Base-by-base conservation (phyloP, 1,140 invertebrate species). In the Saccostrea echinata region DNA sequence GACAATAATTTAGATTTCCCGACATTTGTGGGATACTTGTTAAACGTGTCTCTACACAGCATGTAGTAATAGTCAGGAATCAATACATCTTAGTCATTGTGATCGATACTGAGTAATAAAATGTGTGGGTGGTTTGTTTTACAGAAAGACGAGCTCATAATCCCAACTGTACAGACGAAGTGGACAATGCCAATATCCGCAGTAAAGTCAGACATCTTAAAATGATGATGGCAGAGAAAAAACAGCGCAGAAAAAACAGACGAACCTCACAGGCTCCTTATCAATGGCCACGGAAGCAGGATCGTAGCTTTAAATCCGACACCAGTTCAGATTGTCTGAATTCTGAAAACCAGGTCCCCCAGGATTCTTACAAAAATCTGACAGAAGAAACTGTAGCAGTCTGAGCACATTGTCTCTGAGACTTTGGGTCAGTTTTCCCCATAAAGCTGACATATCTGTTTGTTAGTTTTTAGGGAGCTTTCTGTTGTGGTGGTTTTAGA, bases 141-240 rank as follows among this genome's bases (percentile, higher is more conserved):
- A 76, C 24, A 76, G 68, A 76, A 13, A 76, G 68, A 76, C 68
- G 30, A 76, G 27, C 68, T 33, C 68, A 76, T 27, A 27, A 76
- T 27, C 68, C 68, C 24, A 76, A 27, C 68, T 30, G 27, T 33
- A 76, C 12, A 18, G 68, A 64, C 6, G 21, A 76, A 76, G 68
- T 76, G 68, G 68, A 76, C 68, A 83, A 24, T 83, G 35, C 81
- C 51, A 53, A 97, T 89, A 97, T 97, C 8, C 97, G 97, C 90
- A 97, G 97, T 68, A 98, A 98, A 94, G 96, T 98, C 94, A 97
- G 97, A 92, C 97, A 97, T 85, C 95, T 98, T 21, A 96, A 97
- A 88, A 95, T 97, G 33, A 97, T 98, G 52, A 97, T 98, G 97
- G 97, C 98, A 91, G 97, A 98, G 93, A 96, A 97, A 91, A 96